Percentiles rank a stretch among this genome's conserved stretches.
Conservation (phyloP, 2,797 vertebrate genomes). For the Lindbergichthys nudifrons region DNA sequence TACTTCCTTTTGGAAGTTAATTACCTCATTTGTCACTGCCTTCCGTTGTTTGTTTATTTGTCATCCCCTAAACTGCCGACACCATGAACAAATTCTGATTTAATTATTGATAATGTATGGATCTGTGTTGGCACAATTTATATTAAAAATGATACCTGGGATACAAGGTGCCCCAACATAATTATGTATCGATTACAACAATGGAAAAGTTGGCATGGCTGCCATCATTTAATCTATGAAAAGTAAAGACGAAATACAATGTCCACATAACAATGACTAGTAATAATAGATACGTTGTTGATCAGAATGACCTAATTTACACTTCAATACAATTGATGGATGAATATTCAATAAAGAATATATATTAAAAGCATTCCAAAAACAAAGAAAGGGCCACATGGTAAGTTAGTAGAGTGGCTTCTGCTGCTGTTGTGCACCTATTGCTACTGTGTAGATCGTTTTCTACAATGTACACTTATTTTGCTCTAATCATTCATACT, state of each 20-base stretch:
- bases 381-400: not conserved
- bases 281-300: too few species aligned
- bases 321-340: too few species aligned
- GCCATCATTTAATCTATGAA: not conserved
- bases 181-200: not conserved
- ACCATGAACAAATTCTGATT: slow-evolving; percentile 1
- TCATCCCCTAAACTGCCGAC: not conserved
- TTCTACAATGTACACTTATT: slow-evolving; percentile 17
- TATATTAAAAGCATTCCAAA: not conserved
- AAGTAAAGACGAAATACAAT: not conserved
- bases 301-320: too few species aligned
- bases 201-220: not conserved
- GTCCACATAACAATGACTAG: too few species aligned
- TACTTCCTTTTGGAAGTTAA: not conserved
- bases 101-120: not conserved
- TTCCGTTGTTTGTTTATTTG: not conserved
- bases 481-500: slow-evolving; percentile 11
- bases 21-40: not conserved
- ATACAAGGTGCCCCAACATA: not conserved
- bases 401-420: not conserved
- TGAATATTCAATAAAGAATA: too few species aligned
- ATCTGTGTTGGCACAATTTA: not conserved
- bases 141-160: not conserved
- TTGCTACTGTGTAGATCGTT: not conserved
- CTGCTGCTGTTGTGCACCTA: not conserved